Base-by-base conservation (phyloP, 2,113 vertebrate genomes). In the Elachura formosa region DNA sequence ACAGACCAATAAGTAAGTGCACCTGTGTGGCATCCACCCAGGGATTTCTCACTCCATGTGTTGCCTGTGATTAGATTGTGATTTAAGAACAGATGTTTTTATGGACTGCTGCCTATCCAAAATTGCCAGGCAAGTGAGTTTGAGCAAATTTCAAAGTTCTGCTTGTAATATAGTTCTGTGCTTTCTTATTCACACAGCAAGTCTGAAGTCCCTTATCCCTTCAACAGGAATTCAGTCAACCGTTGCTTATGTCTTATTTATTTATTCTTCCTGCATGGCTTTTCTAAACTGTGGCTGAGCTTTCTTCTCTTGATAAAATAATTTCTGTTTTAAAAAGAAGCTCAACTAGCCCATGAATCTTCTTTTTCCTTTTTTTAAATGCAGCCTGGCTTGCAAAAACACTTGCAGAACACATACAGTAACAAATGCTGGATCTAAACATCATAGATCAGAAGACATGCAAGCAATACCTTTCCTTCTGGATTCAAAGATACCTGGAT, bases 391-490 rank as follows among this genome's bases (percentile, higher is more conserved):
- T 76, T 34, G 10, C 45, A 21, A 41, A 52, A 82, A 85, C 29
- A 36, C 16, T 91, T 68, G 36, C 19, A 34, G 26, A 87, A 13
- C 29, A 34, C 11, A 29, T 5, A 11, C 5, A 45, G 25, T 24
- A 29, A 22, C 6, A 68, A 54, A 34, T 14, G 25, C 34, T 51
- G 64, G 43, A 66, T 84, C 15, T 58, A 76, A 90, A 55, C 1
- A 0, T 38, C 1, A 0, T 38, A 6, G 33, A 14, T 73, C 24
- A 51, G 38, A 73, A 58, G 6, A 12, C 7, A 28, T 14, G 59
- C 25, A 58, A 55, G 11, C 0, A 2, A 14, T 51, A 58, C 0
- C 3, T 61, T 81, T 87, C 14, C 15, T 84, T 93, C 45, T 55
- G 41, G 19, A 51, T 71, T 74, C 73, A 55, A 88, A 34, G 21